Conservation (phyloP, 1,140 invertebrate species). For the Bombus waltoni region DNA sequence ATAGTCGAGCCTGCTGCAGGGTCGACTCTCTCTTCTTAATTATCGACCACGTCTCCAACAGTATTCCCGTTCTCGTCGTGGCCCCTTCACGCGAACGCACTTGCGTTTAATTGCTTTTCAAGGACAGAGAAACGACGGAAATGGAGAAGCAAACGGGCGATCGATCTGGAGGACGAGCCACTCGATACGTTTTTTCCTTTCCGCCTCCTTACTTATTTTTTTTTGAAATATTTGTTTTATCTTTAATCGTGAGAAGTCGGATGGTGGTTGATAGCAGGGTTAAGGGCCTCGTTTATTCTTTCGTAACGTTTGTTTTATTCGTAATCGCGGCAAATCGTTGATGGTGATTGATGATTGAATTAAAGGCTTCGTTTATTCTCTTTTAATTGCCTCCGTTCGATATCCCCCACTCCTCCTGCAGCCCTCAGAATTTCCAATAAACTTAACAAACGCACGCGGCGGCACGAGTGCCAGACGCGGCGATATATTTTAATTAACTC, state of each 20-base stretch:
- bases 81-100: slow-evolving; percentile 13
- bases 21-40: slow-evolving; percentile 51
- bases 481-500: slow-evolving; percentile 44
- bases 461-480: slow-evolving; percentile 5
- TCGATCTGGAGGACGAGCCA: background rate
- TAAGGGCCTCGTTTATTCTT: background rate
- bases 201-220: background rate
- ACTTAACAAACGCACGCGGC: background rate
- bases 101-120: slow-evolving; percentile 44
- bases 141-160: background rate
- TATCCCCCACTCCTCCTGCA: background rate
- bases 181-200: background rate
- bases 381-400: slow-evolving; percentile 8
- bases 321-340: background rate
- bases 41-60: slow-evolving; percentile 24
- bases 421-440: slow-evolving; percentile 23
- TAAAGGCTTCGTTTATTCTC: background rate
- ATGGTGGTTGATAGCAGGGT: background rate
- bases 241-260: background rate
- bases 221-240: background rate
- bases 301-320: too few species aligned
- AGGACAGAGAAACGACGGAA: slow-evolving; percentile 34
- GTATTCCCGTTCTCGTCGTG: slow-evolving; percentile 22
- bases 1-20: background rate
- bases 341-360: too few species aligned